Evolutionary conservation across 2,888 invertebrate genomes (phyloP), one percentile per base, ranked within the genome.

Genomic region (Platynereis dumerilii): DNA sequence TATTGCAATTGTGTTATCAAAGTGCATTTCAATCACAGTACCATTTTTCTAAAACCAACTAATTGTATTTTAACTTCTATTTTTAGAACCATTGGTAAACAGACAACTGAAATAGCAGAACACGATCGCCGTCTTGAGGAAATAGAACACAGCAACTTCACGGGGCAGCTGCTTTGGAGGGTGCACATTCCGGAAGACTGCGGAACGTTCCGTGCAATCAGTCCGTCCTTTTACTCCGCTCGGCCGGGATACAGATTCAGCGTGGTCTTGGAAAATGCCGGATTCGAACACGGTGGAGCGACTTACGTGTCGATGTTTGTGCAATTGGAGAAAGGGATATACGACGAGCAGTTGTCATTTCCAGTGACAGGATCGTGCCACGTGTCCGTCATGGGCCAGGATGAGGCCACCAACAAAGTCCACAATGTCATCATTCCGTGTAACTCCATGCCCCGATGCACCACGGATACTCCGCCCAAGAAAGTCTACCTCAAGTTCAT

Each of bases 191-290:
- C 63, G 26, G 63, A 63, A 29, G 63, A 63, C 29, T 24, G 55
- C 22, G 1, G 34, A 26, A 26, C 48, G 20, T 34, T 34, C 34
- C 5, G 34, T 5, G 34, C 34, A 7, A 28, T 22, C 17, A 76
- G 75, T 42, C 71, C 69, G 2, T 68, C 72, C 20, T 76, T 77
- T 65, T 76, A 75, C 61, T 75, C 75, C 0, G 74, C 74, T 28
- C 72, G 72, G n/a, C 77, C 77, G 26, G 76, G 77, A 0, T 77
- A 76, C 70, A 75, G 73, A 60, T 69, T 76, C 22, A 59, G 68
- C 28, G 55, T 74, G 26, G 63, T 60, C 1, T 63, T 77, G 24
- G 74, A 76, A 22, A 58, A 74, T 45, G 65, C 69, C 22, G 75
- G 74, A 7, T 67, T 67, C 44, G 61, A 63, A 2, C 72, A 76